Evolutionary conservation across 2,113 vertebrate species (phyloP).

Genomic region (Mobula hypostoma): DNA sequence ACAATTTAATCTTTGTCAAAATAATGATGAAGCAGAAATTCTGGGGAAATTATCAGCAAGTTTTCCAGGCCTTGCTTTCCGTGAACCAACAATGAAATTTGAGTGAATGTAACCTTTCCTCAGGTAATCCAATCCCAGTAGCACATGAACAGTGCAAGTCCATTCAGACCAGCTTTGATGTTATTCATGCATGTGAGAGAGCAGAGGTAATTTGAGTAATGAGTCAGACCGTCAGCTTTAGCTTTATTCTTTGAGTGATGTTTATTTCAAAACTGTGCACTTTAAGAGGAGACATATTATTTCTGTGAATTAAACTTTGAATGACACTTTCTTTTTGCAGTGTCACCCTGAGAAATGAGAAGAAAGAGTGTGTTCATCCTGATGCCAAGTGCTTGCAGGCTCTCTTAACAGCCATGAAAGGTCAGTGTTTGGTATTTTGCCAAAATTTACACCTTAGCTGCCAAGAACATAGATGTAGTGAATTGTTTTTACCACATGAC

Average conservation of each 20-base stretch:
- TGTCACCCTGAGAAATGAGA: constrained; percentile 30
- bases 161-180: not conserved
- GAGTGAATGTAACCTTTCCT: not conserved
- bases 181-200: not conserved
- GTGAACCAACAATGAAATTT: too few relatives aligned
- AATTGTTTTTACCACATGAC: not conserved
- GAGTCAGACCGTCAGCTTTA: not conserved
- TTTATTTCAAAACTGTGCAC: not conserved
- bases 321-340: constrained; percentile 20
- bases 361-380: constrained; percentile 39
- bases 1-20: too few relatives aligned
- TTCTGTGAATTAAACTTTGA: not conserved
- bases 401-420: constrained; percentile 39
- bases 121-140: not conserved
- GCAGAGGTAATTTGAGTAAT: constrained; percentile 15
- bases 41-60: not conserved
- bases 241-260: not conserved
- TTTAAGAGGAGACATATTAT: not conserved
- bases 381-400: constrained; percentile 41
- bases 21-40: too few relatives aligned
- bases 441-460: not conserved
- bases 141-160: not conserved
- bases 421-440: not conserved
- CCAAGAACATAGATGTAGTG: not conserved
- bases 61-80: not conserved